Conservation (phyloP, 2,888 invertebrate genomes). For the Bedellia somnulentella region DNA sequence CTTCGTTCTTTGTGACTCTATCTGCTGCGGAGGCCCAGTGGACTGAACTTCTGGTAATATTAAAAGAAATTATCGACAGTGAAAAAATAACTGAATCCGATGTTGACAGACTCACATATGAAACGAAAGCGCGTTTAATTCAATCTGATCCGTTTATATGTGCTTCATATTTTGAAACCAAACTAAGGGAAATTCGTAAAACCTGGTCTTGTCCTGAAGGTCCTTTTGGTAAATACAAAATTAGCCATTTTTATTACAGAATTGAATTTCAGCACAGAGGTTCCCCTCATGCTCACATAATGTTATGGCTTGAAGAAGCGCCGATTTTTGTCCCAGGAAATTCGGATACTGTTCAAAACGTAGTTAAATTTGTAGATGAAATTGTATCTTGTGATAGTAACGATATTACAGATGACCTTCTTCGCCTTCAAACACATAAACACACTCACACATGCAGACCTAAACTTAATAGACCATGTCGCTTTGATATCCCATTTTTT, state of each 20-base stretch:
- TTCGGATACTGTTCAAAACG: constrained; percentile 7
- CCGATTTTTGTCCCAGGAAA: constrained; percentile 12
- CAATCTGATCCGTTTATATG: constrained; percentile 14
- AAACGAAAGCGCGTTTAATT: constrained; percentile 12
- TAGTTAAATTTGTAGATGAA: constrained; percentile 7
- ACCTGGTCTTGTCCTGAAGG: constrained; percentile 10
- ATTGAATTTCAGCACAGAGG: constrained; percentile 18
- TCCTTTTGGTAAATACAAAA: constrained; percentile 10
- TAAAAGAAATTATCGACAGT: constrained; percentile 9
- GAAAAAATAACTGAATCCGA: background rate
- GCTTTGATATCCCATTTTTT: constrained; percentile 12
- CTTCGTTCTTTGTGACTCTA: constrained; percentile 3
- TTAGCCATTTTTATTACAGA: constrained; percentile 12
- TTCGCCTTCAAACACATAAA: no score
- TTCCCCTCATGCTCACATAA: constrained; percentile 15
- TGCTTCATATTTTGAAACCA: constrained; percentile 7
- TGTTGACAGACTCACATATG: constrained; percentile 5
- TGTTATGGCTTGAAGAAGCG: constrained; percentile 16
- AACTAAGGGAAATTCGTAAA: constrained; percentile 6
- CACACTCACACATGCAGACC: constrained; percentile 12
- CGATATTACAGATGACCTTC: no score
- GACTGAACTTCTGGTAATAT: constrained; percentile 10
- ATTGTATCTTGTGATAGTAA: no score
- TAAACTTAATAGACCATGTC: constrained; percentile 10
- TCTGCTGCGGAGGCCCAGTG: constrained; percentile 7